These are phyloP conservation scores for Hydrotaea diabolus DNA, from an alignment of 2,888 invertebrate species.

Conservation along the genomic window DNA sequence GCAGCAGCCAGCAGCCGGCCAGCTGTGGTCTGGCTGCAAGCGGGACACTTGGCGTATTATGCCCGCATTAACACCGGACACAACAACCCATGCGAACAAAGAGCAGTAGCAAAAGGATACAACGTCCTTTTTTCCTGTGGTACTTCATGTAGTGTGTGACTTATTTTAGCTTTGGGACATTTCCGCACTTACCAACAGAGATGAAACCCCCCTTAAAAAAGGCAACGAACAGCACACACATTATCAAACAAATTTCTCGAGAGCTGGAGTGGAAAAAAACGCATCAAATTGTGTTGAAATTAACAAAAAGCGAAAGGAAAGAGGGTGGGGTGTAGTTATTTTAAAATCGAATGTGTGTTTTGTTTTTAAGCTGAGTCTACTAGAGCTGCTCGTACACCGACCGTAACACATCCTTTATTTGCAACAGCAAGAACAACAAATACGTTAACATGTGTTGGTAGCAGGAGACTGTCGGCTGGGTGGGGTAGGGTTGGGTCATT, in stretches of 20 bases:
- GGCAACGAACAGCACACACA: slow-evolving; percentile 68
- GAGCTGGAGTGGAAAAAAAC: background rate
- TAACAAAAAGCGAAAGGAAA: slow-evolving; percentile 33
- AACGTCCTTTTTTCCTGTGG: slow-evolving; percentile 41
- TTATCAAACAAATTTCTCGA: slow-evolving; percentile 76
- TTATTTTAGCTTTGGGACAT: slow-evolving; percentile 72
- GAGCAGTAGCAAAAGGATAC: background rate
- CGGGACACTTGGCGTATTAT: slow-evolving; percentile 67
- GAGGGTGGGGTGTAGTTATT: slow-evolving; percentile 30
- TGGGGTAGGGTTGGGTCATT: slow-evolving; percentile 15
- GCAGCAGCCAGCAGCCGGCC: slow-evolving; percentile 4
- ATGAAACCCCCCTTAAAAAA: slow-evolving; percentile 21
- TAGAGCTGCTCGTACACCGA: slow-evolving; percentile 55
- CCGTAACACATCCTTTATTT: slow-evolving; percentile 34
- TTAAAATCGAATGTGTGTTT: slow-evolving; percentile 59
- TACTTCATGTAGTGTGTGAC: slow-evolving; percentile 68
- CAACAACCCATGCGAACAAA: slow-evolving; percentile 57
- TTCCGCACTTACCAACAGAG: slow-evolving; percentile 68
- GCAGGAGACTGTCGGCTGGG: background rate
- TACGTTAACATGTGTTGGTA: slow-evolving; percentile 59
- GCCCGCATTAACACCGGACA: slow-evolving; percentile 63
- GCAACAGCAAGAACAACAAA: slow-evolving; percentile 55
- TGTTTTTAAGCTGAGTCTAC: slow-evolving; percentile 27
- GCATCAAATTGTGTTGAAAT: slow-evolving; percentile 55
- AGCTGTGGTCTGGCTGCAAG: slow-evolving; percentile 62